These are phyloP conservation scores for Polypterus bichir DNA, from an alignment of 2,113 vertebrate genomes.

Conservation along the genomic window DNA sequence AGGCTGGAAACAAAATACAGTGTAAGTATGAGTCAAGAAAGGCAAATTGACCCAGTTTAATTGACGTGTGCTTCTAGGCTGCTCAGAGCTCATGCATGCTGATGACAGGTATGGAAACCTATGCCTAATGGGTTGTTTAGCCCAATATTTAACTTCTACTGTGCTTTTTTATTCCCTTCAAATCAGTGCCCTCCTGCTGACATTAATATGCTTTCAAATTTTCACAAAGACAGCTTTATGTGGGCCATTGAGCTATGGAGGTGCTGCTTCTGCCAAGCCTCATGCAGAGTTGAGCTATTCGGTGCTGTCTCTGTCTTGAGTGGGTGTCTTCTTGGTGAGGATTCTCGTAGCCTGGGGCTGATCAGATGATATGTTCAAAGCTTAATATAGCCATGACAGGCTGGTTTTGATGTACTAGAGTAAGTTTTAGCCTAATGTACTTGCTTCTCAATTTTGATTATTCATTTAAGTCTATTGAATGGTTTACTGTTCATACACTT, in stretches of 20 bases:
- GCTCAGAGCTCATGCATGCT: slow-evolving; percentile 4
- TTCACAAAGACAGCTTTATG: background rate
- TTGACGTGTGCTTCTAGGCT: background rate
- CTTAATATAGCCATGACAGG: slow-evolving; percentile 1
- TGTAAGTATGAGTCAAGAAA: slow-evolving; percentile 2
- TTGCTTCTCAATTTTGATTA: background rate
- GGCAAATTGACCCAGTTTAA: slow-evolving; percentile 2
- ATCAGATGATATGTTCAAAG: slow-evolving; percentile 7
- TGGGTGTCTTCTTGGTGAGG: slow-evolving; percentile 1
- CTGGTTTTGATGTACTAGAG: slow-evolving; percentile 5
- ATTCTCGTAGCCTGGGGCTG: slow-evolving; percentile 6
- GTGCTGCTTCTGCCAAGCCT: background rate
- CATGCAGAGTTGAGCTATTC: slow-evolving; percentile 12
- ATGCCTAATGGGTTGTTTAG: slow-evolving; percentile 8
- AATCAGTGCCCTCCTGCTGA: background rate
- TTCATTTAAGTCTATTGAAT: too few relatives aligned
- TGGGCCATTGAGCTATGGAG: background rate
- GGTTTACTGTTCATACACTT: too few relatives aligned
- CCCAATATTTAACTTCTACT: background rate
- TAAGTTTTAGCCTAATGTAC: background rate
- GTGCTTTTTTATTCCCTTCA: background rate
- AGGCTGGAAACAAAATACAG: too few relatives aligned
- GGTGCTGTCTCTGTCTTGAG: slow-evolving; percentile 8
- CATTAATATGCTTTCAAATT: background rate
- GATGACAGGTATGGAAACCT: slow-evolving; percentile 3